Evolutionary conservation across 2,797 vertebrate species (phyloP), one percentile per base, ranked within the genome.

Genomic region (Microtus obscurus): DNA sequence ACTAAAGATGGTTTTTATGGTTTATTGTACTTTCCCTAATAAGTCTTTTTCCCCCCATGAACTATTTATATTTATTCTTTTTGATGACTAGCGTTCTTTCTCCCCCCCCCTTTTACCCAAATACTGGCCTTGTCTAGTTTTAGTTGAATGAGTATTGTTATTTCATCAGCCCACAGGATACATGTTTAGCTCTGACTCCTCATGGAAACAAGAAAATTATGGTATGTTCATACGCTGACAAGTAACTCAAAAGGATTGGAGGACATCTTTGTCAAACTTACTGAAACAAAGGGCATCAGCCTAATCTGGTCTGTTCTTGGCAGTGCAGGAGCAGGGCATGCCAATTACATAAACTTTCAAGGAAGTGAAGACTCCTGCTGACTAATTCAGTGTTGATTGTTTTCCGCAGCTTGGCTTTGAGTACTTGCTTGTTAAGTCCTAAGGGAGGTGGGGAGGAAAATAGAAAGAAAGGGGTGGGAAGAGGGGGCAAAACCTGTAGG

Each of bases 321-420:
- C 98, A 98, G 98, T 98, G 98, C 98, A 98, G 95, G 98, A 99
- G 98, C 98, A 99, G 98, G 98, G 99, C 98, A 98, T 99, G 98
- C 99, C 99, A 99, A 99, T 99, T 99, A 99, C 99, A 99, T 98
- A 98, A 99, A 99, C 98, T 99, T 99, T 98, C 99, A 99, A 98
- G 98, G 99, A 98, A 98, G 97, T 98, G 98, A 98, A 98, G 99
- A 98, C 99, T 99, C 99, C 99, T 99, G 99, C 99, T 99, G 99
- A 99, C 99, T 99, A 98, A 99, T 99, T 99, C 99, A 99, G 98
- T 98, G 99, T 98, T 99, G 99, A 99, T 99, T 99, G 99, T 99
- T 99, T 99, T 99, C 99, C 98, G 98, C 99, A 98, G 98, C 98
- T 98, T 98, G 98, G 98, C 98, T 99, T 98, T 99, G 98, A 99